A percentile compares a stretch with the other conserved stretches of the same genome.
phyloP scores from a whole-genome alignment of 2,888 invertebrate genomes.

The Acleris laterana region DNA sequence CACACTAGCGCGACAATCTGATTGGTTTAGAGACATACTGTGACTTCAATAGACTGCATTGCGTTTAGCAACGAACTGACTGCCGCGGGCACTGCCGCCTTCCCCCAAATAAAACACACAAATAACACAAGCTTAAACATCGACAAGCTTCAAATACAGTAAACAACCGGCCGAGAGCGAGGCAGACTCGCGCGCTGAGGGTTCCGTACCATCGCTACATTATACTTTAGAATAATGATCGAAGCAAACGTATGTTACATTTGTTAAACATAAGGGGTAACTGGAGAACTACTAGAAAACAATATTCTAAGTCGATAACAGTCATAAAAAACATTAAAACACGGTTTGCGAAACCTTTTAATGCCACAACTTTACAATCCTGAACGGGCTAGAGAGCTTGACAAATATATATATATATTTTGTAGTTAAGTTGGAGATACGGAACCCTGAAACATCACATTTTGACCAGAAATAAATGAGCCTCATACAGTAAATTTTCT shows the following conservation, averaged over 20 bases:
- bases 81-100: constrained; percentile 89
- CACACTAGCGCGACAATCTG: constrained; percentile 82
- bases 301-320: not conserved
- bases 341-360: no score
- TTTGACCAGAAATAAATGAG: constrained; percentile 12
- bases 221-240: not conserved
- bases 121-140: constrained; percentile 74
- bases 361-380: no score
- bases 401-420: not conserved
- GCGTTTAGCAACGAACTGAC: constrained; percentile 91
- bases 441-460: constrained; percentile 21
- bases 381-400: no score
- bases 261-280: not conserved
- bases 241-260: not conserved
- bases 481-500: not conserved
- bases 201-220: constrained; percentile 29
- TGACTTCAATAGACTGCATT: constrained; percentile 85
- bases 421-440: constrained; percentile 11
- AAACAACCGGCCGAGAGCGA: constrained; percentile 17
- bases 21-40: constrained; percentile 82
- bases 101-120: constrained; percentile 82
- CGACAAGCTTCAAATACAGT: constrained; percentile 26
- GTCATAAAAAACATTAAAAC: no score
- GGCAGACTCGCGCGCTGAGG: constrained; percentile 21
- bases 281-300: not conserved